These are phyloP conservation scores for Isoperla grammatica DNA, from an alignment of 2,888 invertebrate genomes.

Conservation along the genomic window DNA sequence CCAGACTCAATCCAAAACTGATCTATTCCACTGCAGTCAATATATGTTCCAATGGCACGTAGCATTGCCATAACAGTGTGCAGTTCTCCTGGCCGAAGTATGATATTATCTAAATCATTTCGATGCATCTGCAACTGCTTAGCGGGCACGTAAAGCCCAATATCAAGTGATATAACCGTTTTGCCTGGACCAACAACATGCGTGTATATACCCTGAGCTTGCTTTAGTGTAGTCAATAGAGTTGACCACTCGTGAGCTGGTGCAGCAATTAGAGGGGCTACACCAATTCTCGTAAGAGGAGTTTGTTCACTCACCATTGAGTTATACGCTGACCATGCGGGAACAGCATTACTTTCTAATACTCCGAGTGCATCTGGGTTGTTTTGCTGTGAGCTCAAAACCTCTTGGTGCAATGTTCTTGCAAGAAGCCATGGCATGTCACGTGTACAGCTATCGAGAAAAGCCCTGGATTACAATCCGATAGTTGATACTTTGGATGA, in stretches of 20 bases:
- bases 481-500: not conserved
- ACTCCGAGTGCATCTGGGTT: not conserved
- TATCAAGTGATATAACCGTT: constrained; percentile 4
- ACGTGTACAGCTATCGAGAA: not conserved
- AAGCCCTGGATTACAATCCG: not conserved
- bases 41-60: constrained; percentile 1
- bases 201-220: constrained; percentile 13
- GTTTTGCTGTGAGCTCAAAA: constrained; percentile 8
- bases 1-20: constrained; percentile 5
- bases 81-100: constrained; percentile 23
- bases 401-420: not conserved
- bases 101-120: constrained; percentile 12
- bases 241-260: constrained; percentile 14
- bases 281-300: not conserved
- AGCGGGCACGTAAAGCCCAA: constrained; percentile 5
- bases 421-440: not conserved
- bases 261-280: constrained; percentile 5
- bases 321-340: constrained; percentile 13
- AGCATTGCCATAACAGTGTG: constrained; percentile 16
- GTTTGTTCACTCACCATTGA: constrained; percentile 6
- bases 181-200: constrained; percentile 12
- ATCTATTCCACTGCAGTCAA: constrained; percentile 9
- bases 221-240: constrained; percentile 18
- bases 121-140: not conserved
- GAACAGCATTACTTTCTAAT: not conserved